These are phyloP conservation scores for Oxytorus armatus DNA, from an alignment of 2,888 invertebrate species.

Conservation along the genomic window DNA sequence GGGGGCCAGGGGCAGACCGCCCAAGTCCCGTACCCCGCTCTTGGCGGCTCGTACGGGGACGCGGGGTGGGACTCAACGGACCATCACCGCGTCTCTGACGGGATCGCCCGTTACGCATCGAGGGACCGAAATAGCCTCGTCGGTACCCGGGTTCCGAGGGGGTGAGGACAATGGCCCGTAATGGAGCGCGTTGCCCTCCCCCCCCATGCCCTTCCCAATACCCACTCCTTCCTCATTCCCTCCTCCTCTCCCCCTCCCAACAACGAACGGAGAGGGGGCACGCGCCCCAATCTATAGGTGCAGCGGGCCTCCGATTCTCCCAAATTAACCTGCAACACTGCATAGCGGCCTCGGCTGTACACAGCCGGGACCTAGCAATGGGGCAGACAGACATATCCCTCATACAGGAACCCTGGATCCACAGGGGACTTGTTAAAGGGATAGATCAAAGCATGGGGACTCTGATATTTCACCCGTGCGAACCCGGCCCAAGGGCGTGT, in stretches of 20 bases:
- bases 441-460: not conserved
- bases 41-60: too few relatives aligned
- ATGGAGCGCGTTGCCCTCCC: too few relatives aligned
- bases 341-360: conserved; percentile 52
- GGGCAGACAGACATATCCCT: conserved; percentile 51
- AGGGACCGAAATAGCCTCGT: not conserved
- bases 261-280: not conserved
- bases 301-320: conserved; percentile 24
- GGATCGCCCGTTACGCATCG: not conserved
- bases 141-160: not conserved
- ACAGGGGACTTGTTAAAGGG: conserved; percentile 24
- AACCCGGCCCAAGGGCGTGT: too few relatives aligned
- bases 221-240: too few relatives aligned
- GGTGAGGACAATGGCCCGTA: not conserved
- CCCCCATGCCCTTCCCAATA: too few relatives aligned
- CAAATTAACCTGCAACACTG: conserved; percentile 60
- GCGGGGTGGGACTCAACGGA: not conserved
- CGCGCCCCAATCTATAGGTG: not conserved
- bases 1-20: too few relatives aligned
- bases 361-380: conserved; percentile 37
- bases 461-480: too few relatives aligned
- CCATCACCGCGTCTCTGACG: not conserved
- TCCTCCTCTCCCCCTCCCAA: not conserved
- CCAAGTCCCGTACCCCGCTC: conserved; percentile 9
- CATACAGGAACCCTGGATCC: conserved; percentile 54